phyloP scores from a whole-genome alignment of 1,140 invertebrate genomes.

The Palaemon carinicauda region DNA sequence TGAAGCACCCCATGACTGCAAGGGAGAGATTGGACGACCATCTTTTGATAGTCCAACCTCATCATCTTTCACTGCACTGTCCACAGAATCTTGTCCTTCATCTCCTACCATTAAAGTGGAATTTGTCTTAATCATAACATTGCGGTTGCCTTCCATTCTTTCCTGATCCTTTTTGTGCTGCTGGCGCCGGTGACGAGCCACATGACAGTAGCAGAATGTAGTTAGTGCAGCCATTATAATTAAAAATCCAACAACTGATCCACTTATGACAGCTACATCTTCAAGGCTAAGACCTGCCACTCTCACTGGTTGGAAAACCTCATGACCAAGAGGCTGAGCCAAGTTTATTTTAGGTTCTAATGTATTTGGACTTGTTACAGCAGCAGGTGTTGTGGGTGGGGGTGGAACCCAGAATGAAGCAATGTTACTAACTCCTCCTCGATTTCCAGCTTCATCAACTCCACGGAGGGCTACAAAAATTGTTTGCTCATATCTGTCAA shows the following conservation, averaged over 20 bases:
- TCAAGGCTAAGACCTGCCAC: slow-evolving; percentile 28
- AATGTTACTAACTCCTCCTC: slow-evolving; percentile 70
- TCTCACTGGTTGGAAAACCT: slow-evolving; percentile 19
- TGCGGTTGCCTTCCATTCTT: neutral
- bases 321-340: slow-evolving; percentile 26
- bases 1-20: slow-evolving; percentile 70
- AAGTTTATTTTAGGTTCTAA: slow-evolving; percentile 21
- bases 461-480: slow-evolving; percentile 69
- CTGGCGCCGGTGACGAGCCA: neutral
- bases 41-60: neutral
- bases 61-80: slow-evolving; percentile 33
- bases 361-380: slow-evolving; percentile 44
- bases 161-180: slow-evolving; percentile 40
- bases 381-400: slow-evolving; percentile 57
- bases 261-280: slow-evolving; percentile 44
- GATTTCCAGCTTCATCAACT: slow-evolving; percentile 64
- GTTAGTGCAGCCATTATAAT: slow-evolving; percentile 25
- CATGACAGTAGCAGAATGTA: slow-evolving; percentile 49
- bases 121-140: slow-evolving; percentile 38
- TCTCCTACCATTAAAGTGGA: neutral
- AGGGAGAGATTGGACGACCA: slow-evolving; percentile 67
- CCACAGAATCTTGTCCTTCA: slow-evolving; percentile 10
- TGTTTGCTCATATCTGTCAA: slow-evolving; percentile 45
- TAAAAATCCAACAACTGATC: slow-evolving; percentile 38
- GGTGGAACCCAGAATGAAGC: slow-evolving; percentile 67